Base-by-base conservation (phyloP, 2,888 invertebrate species). In the Rapana venosa region DNA sequence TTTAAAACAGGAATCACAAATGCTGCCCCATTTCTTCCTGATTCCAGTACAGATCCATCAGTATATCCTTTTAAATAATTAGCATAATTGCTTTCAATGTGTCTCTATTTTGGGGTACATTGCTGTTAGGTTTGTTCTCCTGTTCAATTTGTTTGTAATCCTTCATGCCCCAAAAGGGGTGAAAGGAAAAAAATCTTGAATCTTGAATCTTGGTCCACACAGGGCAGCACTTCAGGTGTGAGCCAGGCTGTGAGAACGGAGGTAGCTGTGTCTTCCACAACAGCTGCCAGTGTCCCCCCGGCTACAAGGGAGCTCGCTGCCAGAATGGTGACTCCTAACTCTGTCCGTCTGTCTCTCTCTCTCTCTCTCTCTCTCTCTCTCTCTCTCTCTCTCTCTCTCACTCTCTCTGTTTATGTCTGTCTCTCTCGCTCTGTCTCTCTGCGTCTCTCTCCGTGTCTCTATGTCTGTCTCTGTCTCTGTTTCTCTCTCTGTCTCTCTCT, bases 291-390 rank as follows among this genome's bases (percentile, higher is more conserved):
- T 96, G 96, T 93, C 88, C 92, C 11, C 91, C 91, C 0, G 95
- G 95, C 0, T 96, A 95, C 92, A 95, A 95, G 91, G 96, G 96
- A 47, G 95, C 95, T 36, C 93, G 94, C 90, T 96, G 96, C 91
- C 95, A 96, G 92, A 94, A 94, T 91, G 93, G 96, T 96, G 92
- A 94, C 95, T 91, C 77, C 70, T 96, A 47, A 47, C 47, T 47
- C 47, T 47, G 4, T 47, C 61, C 26, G 26, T 70, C 70, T 70
- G 26, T 70, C 70, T 70, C 61, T 22, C 20, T 61, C 20, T 15
- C 22, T 61, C 20, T 61, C 20, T 61, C 15, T 61, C 20, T 61
- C 20, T 61, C 15, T 58, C 61, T 70, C 22, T 70, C 70, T 70
- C 22, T 70, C 70, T 70, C 47, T 47, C 47, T 47, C 47, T 47